Conservation (phyloP, 2,797 vertebrate genomes). For the Orestias chungarensis region DNA sequence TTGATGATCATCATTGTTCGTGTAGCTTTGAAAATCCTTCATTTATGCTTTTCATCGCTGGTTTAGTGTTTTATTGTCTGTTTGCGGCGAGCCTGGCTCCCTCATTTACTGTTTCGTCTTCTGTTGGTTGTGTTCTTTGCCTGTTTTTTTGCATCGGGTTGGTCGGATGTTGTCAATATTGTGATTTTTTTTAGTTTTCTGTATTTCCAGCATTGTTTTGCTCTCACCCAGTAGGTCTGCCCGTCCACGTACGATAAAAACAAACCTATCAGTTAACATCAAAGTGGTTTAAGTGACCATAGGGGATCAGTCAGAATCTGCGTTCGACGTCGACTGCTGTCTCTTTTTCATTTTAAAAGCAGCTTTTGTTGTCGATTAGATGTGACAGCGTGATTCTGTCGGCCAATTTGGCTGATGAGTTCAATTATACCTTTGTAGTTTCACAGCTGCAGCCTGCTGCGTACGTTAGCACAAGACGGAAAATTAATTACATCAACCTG, state of each 20-base stretch:
- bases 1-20: neutral
- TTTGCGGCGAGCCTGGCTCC: too few species aligned
- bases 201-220: neutral
- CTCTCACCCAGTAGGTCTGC: neutral
- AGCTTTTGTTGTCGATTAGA: constrained; percentile 28
- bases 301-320: neutral
- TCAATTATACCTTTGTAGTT: neutral
- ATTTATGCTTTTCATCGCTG: neutral
- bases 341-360: constrained; percentile 7
- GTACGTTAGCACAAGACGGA: constrained; percentile 7
- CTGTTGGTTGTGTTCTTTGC: neutral
- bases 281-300: neutral
- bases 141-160: neutral
- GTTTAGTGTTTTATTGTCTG: neutral
- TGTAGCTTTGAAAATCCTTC: neutral
- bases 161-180: neutral
- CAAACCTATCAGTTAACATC: constrained; percentile 1
- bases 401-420: constrained; percentile 28
- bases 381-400: constrained; percentile 18
- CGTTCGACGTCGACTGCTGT: neutral
- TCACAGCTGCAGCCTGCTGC: neutral
- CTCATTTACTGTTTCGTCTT: neutral
- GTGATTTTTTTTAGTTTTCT: neutral
- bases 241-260: neutral
- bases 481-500: constrained; percentile 24